Evolutionary conservation across 2,113 vertebrate genomes (phyloP).

Genomic region (Archilochus colubris): DNA sequence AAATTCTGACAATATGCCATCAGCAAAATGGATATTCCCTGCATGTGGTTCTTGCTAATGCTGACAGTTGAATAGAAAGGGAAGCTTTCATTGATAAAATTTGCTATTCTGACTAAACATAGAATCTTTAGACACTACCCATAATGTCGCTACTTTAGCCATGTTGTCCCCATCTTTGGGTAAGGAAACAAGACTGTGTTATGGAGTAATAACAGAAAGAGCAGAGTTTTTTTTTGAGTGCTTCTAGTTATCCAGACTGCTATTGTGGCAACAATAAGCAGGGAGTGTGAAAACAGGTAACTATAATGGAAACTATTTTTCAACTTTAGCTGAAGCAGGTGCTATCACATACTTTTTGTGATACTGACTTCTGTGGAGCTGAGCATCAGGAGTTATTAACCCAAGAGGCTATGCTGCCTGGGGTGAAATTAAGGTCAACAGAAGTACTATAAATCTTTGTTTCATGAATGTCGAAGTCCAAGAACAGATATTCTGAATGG

Average conservation of each 20-base stretch:
- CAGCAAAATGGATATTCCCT: not conserved
- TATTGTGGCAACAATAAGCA: not conserved
- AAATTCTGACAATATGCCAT: not conserved
- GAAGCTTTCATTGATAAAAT: not conserved
- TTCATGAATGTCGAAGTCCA: not conserved
- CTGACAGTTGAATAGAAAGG: not conserved
- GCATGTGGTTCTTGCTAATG: not conserved
- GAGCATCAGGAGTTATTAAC: constrained; percentile 45
- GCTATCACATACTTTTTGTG: not conserved
- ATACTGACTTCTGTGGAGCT: constrained; percentile 1
- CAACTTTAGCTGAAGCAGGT: not conserved
- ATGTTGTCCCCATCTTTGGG: not conserved
- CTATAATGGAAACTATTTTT: constrained; percentile 57
- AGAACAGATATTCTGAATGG: not conserved
- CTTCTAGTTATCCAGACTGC: not conserved
- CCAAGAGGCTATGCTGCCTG: not conserved
- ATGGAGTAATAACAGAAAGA: not conserved
- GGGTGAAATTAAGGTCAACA: constrained; percentile 45
- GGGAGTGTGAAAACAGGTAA: not conserved
- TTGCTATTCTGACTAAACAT: not conserved
- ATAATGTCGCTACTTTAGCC: not conserved
- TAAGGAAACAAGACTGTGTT: not conserved
- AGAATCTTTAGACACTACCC: not conserved
- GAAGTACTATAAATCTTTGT: constrained; percentile 7
- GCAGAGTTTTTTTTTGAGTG: not conserved